Percentiles rank a stretch among this genome's conserved stretches.
Conservation (phyloP, 2,113 vertebrate species). For the Xenus cinereus region DNA sequence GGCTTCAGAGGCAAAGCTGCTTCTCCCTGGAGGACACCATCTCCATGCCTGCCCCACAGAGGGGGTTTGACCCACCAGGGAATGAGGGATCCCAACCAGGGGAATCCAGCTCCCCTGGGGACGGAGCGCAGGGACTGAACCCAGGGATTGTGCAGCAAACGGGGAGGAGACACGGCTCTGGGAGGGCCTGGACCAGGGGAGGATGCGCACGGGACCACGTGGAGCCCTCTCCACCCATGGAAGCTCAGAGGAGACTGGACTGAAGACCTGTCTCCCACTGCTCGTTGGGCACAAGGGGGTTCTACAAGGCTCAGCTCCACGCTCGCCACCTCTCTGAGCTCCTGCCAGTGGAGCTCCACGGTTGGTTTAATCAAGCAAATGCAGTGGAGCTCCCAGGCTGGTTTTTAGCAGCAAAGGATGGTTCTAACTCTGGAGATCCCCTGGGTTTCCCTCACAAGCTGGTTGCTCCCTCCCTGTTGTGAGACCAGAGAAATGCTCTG, state of each 20-base stretch:
- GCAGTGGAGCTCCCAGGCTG: background rate
- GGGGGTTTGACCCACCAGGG: too few species aligned
- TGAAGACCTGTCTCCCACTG: too few species aligned
- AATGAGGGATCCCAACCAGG: background rate
- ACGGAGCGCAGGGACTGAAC: background rate
- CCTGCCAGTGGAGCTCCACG: background rate
- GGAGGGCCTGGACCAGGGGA: background rate
- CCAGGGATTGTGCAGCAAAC: background rate
- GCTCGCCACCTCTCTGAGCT: background rate
- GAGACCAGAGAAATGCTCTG: background rate
- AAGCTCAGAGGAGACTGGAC: too few species aligned
- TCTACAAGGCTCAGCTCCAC: background rate
- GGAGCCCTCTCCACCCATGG: background rate
- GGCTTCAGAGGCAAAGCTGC: background rate
- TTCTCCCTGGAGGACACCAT: background rate
- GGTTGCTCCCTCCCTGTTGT: background rate
- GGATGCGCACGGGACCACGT: rapidly evolving
- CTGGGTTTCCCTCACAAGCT: background rate
- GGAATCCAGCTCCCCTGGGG: background rate
- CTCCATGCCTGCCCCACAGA: background rate
- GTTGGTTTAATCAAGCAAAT: background rate
- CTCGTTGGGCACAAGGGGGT: too few species aligned
- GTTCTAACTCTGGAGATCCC: background rate
- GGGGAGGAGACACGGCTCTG: background rate
- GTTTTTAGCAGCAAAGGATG: too few species aligned